Base-by-base conservation (phyloP, 1,140 invertebrate genomes). In the Proales similis region DNA sequence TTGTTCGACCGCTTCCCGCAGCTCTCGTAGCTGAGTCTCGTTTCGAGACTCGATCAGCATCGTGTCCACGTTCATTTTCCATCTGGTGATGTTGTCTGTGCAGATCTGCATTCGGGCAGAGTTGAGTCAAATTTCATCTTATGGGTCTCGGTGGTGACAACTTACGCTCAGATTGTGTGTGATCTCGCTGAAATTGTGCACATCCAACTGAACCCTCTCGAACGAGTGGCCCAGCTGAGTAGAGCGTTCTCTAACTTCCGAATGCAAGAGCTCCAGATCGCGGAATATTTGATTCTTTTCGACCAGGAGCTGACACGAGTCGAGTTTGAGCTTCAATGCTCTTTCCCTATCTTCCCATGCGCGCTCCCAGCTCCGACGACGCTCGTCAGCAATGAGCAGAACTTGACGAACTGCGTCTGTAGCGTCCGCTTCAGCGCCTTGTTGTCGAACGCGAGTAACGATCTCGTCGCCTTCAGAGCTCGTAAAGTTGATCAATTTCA, bases 361-460 rank as follows among this genome's bases (percentile, higher is more conserved):
- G 32, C 76, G 73, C 68, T 85, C 80, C 77, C 84, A 84, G 14
- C 71, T 69, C 62, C 68, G 67, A 64, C 73, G 68, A 26, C 73
- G 71, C 12, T 74, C 69, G 24, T 72, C 69, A 53, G 86, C 73
- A 11, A 83, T 73, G 66, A 79, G 76, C 63, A 82, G 78, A 11
- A 90, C 76, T 69, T 83, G 83, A 64, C 83, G 69, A 48, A 76
- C 79, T 36, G 82, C 81, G 69, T 89, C 87, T 67, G 82, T 79
- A 64, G 80, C 78, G 17, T 81, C 82, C 51, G 82, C 80, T 38
- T 80, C 78, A 29, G 78, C 85, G 71, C 87, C 86, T 71, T 82
- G 81, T 70, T 81, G 78, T 64, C 78, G 74, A 42, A 86, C 84
- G 70, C 79, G 80, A 24, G 77, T 70, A 0, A 84, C 80, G 6